Percentiles rank a stretch among this genome's conserved stretches.
These are phyloP conservation scores for Aphidius gifuensis DNA, from an alignment of 1,140 invertebrate species.

Conservation along the genomic window DNA sequence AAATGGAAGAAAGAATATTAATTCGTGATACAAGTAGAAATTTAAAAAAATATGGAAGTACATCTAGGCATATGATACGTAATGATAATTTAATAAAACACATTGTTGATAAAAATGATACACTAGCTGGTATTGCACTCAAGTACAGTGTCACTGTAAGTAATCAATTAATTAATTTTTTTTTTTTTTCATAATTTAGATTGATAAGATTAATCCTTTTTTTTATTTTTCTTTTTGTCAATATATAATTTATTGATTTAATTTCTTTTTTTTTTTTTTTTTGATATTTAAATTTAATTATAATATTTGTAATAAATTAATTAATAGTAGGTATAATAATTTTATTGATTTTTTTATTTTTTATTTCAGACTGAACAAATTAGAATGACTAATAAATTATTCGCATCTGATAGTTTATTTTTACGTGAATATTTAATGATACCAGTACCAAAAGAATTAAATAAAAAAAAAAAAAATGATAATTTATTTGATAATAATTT, in stretches of 20 bases:
- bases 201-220: background rate
- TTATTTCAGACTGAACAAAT: conserved; percentile 83
- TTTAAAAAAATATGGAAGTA: conserved; percentile 87
- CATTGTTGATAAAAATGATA: conserved; percentile 74
- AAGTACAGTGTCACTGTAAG: conserved; percentile 90
- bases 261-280: background rate
- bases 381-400: conserved; percentile 79
- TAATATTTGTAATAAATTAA: too few relatives aligned
- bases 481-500: conserved; percentile 1
- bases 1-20: conserved; percentile 78
- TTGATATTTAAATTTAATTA: conserved; percentile 7
- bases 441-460: conserved; percentile 66
- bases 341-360: conserved; percentile 7
- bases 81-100: conserved; percentile 77
- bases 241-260: conserved; percentile 9
- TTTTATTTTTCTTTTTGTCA: background rate
- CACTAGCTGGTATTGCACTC: conserved; percentile 87
- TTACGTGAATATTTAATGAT: conserved; percentile 78
- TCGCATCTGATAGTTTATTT: conserved; percentile 86
- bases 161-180: conserved; percentile 30
- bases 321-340: too few relatives aligned
- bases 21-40: conserved; percentile 78
- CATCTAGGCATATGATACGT: conserved; percentile 64
- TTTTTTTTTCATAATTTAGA: conserved; percentile 20
- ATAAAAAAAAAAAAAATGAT: conserved; percentile 34